phyloP scores from a whole-genome alignment of 2,797 vertebrate species.

The Enoplosus armatus region DNA sequence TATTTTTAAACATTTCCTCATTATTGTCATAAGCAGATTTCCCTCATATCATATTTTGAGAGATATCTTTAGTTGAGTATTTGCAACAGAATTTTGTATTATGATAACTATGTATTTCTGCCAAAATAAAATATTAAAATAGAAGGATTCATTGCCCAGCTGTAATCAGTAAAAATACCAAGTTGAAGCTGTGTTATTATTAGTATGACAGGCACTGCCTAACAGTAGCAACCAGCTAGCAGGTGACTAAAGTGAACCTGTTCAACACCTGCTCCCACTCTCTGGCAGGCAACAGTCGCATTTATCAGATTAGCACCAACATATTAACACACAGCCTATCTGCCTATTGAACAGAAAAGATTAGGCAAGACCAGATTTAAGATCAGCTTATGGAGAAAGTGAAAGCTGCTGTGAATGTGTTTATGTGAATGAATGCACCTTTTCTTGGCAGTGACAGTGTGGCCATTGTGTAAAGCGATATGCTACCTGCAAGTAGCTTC shows the following conservation, averaged over 20 bases:
- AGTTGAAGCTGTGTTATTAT: slow-evolving; percentile 25
- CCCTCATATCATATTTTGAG: background rate
- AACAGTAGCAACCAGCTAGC: slow-evolving; percentile 10
- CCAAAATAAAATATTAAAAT: background rate
- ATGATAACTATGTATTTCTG: background rate
- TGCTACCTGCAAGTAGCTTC: slow-evolving; percentile 12
- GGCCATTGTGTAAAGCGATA: slow-evolving; percentile 10
- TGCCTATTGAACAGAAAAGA: slow-evolving; percentile 5
- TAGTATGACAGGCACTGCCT: slow-evolving; percentile 2
- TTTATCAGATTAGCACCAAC: slow-evolving; percentile 7
- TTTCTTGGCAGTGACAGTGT: slow-evolving; percentile 7
- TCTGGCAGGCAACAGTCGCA: slow-evolving; percentile 7
- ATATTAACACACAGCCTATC: slow-evolving; percentile 16
- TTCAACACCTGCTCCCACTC: slow-evolving; percentile 36
- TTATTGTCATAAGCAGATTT: background rate
- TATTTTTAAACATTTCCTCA: background rate
- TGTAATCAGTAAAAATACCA: slow-evolving; percentile 11
- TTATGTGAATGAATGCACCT: background rate
- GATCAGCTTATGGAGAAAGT: slow-evolving; percentile 14
- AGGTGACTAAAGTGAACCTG: slow-evolving; percentile 44
- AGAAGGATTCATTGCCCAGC: background rate
- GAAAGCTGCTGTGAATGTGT: slow-evolving; percentile 26
- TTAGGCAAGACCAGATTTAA: background rate
- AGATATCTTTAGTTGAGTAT: background rate
- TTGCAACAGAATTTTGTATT: background rate